These are phyloP conservation scores for Acrobeloides nanus DNA, from an alignment of 2,888 invertebrate species.

Conservation along the genomic window DNA sequence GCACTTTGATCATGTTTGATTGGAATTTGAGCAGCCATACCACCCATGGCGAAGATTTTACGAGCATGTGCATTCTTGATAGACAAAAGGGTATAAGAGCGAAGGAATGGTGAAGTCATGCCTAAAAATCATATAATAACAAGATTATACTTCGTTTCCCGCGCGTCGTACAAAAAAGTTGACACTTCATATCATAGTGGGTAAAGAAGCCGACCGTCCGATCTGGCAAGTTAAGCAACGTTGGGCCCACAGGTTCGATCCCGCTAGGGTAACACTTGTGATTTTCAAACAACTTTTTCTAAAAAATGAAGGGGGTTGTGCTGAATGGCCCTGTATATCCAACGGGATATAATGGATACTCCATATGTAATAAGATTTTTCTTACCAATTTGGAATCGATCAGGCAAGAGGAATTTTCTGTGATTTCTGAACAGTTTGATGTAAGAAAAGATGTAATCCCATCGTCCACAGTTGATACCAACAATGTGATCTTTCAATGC, in stretches of 20 bases:
- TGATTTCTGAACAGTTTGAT: constrained; percentile 57
- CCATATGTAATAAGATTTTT: too few relatives aligned
- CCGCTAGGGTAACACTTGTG: too few relatives aligned
- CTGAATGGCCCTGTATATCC: too few relatives aligned
- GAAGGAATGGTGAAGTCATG: constrained; percentile 64
- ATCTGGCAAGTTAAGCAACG: background rate
- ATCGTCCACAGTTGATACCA: constrained; percentile 69
- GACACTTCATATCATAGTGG: too few relatives aligned
- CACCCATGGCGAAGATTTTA: constrained; percentile 55
- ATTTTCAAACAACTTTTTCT: background rate
- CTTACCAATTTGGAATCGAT: constrained; percentile 60
- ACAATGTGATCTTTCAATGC: constrained; percentile 65
- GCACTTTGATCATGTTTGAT: constrained; percentile 52
- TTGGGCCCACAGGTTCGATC: background rate
- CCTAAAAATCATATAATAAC: constrained; percentile 46
- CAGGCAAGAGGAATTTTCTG: constrained; percentile 64
- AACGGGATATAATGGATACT: background rate
- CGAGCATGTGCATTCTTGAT: constrained; percentile 56
- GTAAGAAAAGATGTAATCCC: constrained; percentile 63
- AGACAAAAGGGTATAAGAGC: constrained; percentile 62
- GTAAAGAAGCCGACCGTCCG: too few relatives aligned
- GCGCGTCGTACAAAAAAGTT: too few relatives aligned
- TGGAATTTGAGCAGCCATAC: constrained; percentile 63
- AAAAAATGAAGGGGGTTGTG: too few relatives aligned
- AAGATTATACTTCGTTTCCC: too few relatives aligned